A percentile compares a stretch with the other conserved stretches of the same genome.
phyloP scores from a whole-genome alignment of 1,140 invertebrate species.

The Teleopsis dalmanni region DNA sequence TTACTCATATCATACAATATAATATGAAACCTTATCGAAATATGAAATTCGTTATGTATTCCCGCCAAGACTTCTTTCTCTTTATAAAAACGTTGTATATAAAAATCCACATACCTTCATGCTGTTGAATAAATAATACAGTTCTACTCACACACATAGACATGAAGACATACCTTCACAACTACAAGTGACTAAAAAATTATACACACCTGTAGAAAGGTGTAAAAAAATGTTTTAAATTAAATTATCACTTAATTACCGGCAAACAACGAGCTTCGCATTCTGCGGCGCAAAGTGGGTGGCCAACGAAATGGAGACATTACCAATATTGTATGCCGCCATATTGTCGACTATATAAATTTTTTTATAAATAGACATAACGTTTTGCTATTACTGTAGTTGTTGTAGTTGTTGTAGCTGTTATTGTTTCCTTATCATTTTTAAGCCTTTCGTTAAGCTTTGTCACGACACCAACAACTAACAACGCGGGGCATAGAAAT shows the following conservation, averaged over 20 bases:
- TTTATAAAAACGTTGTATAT: no score
- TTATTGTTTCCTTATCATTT: slow-evolving; percentile 6
- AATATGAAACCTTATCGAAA: no score
- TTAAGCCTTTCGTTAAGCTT: slow-evolving; percentile 12
- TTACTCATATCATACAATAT: no score
- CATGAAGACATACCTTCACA: no score
- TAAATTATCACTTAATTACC: slow-evolving; percentile 13
- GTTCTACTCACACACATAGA: no score
- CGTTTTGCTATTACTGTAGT: no score
- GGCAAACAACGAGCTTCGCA: slow-evolving; percentile 3
- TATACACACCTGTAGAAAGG: slow-evolving; percentile 4
- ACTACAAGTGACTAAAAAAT: not conserved
- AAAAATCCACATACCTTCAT: no score
- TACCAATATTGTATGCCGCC: not conserved
- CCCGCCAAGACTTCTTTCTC: no score
- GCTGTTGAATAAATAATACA: no score
- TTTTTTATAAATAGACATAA: no score
- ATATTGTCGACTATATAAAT: not conserved
- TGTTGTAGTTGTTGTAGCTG: not conserved
- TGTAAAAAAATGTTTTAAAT: slow-evolving; percentile 5
- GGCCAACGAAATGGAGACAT: not conserved
- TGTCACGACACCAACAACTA: slow-evolving; percentile 1
- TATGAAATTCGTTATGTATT: no score
- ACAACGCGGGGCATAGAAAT: slow-evolving; percentile 6
- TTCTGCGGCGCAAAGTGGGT: not conserved